Base-by-base conservation (phyloP, 2,797 vertebrate species). In the Peromyscus attwateri region DNA sequence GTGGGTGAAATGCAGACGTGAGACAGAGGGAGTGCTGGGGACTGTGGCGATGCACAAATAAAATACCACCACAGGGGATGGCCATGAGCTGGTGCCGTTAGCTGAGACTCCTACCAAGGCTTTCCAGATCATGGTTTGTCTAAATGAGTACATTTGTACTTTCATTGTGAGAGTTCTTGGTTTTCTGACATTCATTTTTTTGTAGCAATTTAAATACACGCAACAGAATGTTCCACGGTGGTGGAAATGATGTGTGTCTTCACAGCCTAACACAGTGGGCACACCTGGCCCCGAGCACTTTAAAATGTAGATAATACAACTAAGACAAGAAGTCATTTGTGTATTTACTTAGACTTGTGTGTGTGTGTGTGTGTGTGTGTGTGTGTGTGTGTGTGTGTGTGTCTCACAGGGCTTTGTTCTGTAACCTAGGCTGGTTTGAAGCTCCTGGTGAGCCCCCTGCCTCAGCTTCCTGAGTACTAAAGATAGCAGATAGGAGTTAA, bases 141-240 rank as follows among this genome's bases (percentile, higher is more conserved):
- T 85, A 57, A 55, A 91, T 64, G 82, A 94, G 6, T 27, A 89
- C 52, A 79, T 95, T 27, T 68, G 2, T 84, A 73, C 85, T 85
- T 85, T 93, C 17, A 52, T 73, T 73, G 55, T 89, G 64, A 77
- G 11, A 62, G 40, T 91, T 88, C 43, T 88, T 94, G 13, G 66
- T 52, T 97, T 79, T 88, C 73, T 25, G 64, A 37, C 87, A 46
- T 66, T 93, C n/a, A 40, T 60, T 91, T 88, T 77, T 89, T 46
- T 89, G 27, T 71, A 37, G 84, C n/a, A 77, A 6, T 27, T 88
- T 95, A 80, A 89, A 25, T 49, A 40, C 52, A 34, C 55, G 31
- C 29, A 73, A 0, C 55, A 75, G 55, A 68, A n/a, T 52, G 68
- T 95, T 81, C 3, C 23, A 0, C 27, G 16, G 9, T 89, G 80